Conservation (phyloP, 2,888 invertebrate species). For the Formica aserva region DNA sequence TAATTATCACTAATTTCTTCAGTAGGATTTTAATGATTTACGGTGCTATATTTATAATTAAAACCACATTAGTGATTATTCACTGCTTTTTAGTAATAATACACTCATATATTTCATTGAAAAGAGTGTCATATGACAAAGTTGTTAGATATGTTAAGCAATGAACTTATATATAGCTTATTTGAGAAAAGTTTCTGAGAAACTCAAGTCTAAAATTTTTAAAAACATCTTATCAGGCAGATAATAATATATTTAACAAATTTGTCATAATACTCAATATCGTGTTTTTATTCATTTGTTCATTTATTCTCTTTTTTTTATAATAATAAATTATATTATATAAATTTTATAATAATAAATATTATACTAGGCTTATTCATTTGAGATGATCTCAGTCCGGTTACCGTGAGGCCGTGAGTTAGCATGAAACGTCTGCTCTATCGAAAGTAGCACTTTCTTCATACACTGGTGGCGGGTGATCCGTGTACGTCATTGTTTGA, state of each 20-base stretch:
- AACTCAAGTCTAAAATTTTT: not conserved
- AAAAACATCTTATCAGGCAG: not conserved
- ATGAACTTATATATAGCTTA: not conserved
- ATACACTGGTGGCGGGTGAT: conserved; percentile 56
- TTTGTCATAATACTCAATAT: not conserved
- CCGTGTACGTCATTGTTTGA: conserved; percentile 82
- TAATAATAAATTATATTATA: not conserved
- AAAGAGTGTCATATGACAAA: not conserved
- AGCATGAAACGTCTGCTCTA: not conserved
- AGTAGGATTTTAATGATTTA: not conserved
- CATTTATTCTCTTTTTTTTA: not conserved
- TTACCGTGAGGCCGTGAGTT: not conserved
- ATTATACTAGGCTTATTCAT: not conserved
- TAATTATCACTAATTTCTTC: not conserved
- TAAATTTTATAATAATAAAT: not conserved
- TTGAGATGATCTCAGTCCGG: not conserved
- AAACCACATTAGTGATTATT: not conserved
- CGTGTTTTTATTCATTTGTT: no score
- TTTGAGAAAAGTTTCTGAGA: not conserved
- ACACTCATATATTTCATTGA: not conserved
- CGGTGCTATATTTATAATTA: not conserved
- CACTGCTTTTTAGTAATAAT: not conserved
- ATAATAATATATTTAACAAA: not conserved
- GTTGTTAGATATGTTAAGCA: not conserved
- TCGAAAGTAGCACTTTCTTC: not conserved